Percentiles rank a stretch among this genome's conserved stretches.
Conservation (phyloP, 2,888 invertebrate genomes). For the Melinaea menophilus region DNA sequence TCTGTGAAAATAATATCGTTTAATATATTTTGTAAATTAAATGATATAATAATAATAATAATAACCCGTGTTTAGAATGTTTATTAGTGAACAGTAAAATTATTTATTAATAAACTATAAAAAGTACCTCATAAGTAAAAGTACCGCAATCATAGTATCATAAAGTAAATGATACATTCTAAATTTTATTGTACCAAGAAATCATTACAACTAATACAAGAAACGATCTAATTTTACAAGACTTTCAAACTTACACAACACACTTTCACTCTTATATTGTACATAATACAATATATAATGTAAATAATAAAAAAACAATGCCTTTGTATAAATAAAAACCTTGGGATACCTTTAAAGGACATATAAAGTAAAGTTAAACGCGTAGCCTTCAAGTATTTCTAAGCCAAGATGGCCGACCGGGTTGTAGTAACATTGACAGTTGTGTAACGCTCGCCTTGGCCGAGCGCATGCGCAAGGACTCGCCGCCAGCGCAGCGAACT, state of each 20-base stretch:
- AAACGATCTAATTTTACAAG: conserved; percentile 9
- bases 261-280: background rate
- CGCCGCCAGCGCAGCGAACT: conserved; percentile 54
- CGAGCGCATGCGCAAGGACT: conserved; percentile 62
- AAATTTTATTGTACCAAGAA: conserved; percentile 19
- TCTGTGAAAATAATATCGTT: too few species aligned
- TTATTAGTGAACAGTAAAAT: too few species aligned
- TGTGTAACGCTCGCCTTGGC: conserved; percentile 61
- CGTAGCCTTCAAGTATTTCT: conserved; percentile 36
- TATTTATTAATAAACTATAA: background rate
- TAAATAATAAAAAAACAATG: background rate
- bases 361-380: too few species aligned
- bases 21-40: too few species aligned
- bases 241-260: conserved; percentile 11
- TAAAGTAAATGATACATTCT: conserved; percentile 8
- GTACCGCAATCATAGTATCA: background rate
- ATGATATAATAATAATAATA: too few species aligned
- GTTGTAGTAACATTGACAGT: conserved; percentile 71
- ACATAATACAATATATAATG: background rate
- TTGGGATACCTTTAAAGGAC: too few species aligned
- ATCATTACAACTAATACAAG: conserved; percentile 18
- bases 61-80: too few species aligned
- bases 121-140: background rate
- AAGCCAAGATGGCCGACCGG: conserved; percentile 57
- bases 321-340: too few species aligned